Evolutionary conservation across 64 coral and sea anemone species (phyloP), one percentile per base, ranked within the genome.

Genomic region (Montipora efflorescens): DNA sequence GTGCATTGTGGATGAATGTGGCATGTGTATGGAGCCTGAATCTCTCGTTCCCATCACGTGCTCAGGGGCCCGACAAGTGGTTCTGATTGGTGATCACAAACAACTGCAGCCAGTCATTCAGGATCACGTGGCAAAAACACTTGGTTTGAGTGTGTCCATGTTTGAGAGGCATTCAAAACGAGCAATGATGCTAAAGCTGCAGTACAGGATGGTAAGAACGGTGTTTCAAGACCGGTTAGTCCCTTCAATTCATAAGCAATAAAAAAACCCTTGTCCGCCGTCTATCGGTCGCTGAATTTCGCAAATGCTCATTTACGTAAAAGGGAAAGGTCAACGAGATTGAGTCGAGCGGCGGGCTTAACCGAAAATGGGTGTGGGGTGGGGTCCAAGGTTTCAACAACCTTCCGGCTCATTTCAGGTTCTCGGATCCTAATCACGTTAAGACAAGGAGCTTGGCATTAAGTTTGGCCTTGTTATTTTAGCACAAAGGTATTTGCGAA

Each of bases 51-150:
- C 96, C 1, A 93, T 98, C 47, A 93, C 94, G 91, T 90, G 90
- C 59, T 95, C 82, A 18, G 77, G 77, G 21, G 96, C 96, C 23
- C 43, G 79, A 16, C 96, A 95, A 53, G 80, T 98, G 11, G 96
- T 98, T 28, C 73, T 98, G 18, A 95, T 98, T 90, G 96, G 96
- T 25, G 96, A 98, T 74, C 96, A 98, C 59, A 98, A 98, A 77
- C 96, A 98, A 22, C 82, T 98, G 5, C 97, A 98, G 66, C 97
- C 97, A 23, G 87, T 98, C 48, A 80, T 98, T 19, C 79, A 75
- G 55, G 92, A 95, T 84, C 87, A 64, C 7, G 87, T 81, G 14
- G 97, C 97, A 5, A 94, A 53, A 36, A 77, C 78, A 46, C 85
- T 96, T 36, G 89, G 84, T 6, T 92, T 98, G 74, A 90, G 61